These are phyloP conservation scores for Ophthalmolycus amberensis DNA, from an alignment of 2,113 vertebrate genomes.

Conservation along the genomic window DNA sequence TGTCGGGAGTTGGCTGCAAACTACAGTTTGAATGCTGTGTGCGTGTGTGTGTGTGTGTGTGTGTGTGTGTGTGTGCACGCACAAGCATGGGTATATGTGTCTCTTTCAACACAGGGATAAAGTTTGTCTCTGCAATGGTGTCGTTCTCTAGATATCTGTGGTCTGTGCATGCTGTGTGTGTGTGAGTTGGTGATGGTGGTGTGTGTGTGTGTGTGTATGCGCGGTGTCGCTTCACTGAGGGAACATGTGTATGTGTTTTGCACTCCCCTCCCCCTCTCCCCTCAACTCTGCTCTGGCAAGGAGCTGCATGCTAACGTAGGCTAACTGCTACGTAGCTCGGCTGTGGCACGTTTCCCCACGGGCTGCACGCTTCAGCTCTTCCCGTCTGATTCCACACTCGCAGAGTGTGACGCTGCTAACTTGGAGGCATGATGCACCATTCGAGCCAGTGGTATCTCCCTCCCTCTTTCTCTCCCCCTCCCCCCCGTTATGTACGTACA, in stretches of 20 bases:
- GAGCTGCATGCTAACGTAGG: conserved; percentile 72
- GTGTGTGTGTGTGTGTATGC: neutral
- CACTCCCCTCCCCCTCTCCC: conserved; percentile 57
- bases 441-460: neutral
- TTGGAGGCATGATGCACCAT: conserved; percentile 14
- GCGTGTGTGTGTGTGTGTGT: conserved; percentile 19
- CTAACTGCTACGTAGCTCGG: conserved; percentile 54
- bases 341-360: conserved; percentile 18
- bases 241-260: conserved; percentile 57
- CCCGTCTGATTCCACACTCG: neutral
- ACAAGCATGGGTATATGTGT: conserved; percentile 3
- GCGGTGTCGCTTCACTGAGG: conserved; percentile 11
- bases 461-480: neutral
- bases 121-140: conserved; percentile 48
- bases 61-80: conserved; percentile 24
- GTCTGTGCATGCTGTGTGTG: conserved; percentile 27
- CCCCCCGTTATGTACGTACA: neutral
- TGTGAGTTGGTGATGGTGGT: conserved; percentile 16
- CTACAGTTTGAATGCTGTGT: conserved; percentile 33
- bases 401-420: conserved; percentile 27
- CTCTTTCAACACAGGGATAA: conserved; percentile 20
- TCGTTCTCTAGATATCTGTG: conserved; percentile 14
- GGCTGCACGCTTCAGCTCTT: neutral
- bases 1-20: conserved; percentile 32
- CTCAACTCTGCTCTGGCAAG: conserved; percentile 54